Evolutionary conservation across 2,888 invertebrate species (phyloP).

Genomic region (Cephus runcator): DNA sequence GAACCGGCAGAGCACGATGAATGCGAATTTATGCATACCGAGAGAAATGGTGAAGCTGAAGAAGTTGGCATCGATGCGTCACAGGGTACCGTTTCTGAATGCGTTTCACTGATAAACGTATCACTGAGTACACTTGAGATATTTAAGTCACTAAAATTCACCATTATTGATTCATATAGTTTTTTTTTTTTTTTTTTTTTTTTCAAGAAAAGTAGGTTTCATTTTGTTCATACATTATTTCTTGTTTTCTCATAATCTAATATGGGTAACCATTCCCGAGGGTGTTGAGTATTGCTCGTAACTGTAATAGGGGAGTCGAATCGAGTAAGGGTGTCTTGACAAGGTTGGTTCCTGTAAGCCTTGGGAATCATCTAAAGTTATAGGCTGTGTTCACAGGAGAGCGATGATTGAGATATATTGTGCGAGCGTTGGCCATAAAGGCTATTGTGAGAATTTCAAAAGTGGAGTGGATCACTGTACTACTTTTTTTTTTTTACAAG

Average conservation of each 20-base stretch:
- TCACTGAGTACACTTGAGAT: background rate
- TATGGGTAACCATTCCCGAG: background rate
- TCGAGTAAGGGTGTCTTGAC: background rate
- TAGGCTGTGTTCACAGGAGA: background rate
- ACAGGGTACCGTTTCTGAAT: constrained; percentile 26
- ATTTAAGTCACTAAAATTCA: background rate
- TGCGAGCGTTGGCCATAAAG: background rate
- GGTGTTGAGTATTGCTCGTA: background rate
- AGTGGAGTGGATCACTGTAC: background rate
- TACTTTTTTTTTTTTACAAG: background rate
- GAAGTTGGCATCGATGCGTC: constrained; percentile 17
- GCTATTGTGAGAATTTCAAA: background rate
- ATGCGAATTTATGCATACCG: background rate
- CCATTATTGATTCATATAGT: background rate
- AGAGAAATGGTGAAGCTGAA: background rate
- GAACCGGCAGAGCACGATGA: background rate
- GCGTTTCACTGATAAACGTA: constrained; percentile 7
- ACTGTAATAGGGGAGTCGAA: background rate
- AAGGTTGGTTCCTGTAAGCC: background rate
- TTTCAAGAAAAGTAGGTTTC: background rate
- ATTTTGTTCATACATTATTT: background rate
- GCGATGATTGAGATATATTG: background rate
- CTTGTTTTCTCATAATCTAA: background rate
- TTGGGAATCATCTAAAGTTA: background rate
- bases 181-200: background rate